Percentiles rank a stretch among this genome's conserved stretches.
Conservation (phyloP, 1,140 invertebrate genomes). For the Nasonia giraulti region DNA sequence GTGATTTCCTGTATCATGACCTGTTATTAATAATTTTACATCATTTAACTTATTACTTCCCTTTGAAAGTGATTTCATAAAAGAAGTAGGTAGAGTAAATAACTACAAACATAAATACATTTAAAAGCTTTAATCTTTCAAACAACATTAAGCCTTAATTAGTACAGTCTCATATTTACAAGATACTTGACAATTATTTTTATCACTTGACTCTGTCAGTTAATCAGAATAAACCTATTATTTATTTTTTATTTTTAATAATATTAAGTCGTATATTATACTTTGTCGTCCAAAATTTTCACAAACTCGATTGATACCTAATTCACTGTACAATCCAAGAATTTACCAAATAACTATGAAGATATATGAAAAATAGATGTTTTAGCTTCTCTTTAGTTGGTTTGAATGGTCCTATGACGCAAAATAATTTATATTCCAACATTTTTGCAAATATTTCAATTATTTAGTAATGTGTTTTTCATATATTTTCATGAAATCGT, state of each 20-base stretch:
- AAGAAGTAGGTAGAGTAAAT: constrained; percentile 33
- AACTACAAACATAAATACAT: constrained; percentile 51
- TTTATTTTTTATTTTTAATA: constrained; percentile 17
- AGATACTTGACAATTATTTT: constrained; percentile 58
- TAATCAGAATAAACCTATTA: constrained; percentile 50
- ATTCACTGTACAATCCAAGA: constrained; percentile 32
- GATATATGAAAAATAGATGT: constrained; percentile 39
- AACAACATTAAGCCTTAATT: constrained; percentile 70
- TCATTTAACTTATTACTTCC: background rate
- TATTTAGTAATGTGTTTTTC: constrained; percentile 10
- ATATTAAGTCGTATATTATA: background rate
- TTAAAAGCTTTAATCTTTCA: constrained; percentile 71
- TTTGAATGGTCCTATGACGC: background rate
- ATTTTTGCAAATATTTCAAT: background rate
- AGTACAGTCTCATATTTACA: constrained; percentile 69
- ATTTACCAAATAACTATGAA: constrained; percentile 26
- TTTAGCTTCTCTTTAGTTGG: background rate
- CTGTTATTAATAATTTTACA: background rate
- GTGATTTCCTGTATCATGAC: background rate
- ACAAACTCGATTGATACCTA: constrained; percentile 12
- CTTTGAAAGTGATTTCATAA: background rate
- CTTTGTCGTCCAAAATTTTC: constrained; percentile 21
- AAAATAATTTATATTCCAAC: background rate
- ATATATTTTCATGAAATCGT: constrained; percentile 23
- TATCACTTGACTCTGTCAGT: constrained; percentile 49